Percentiles rank a stretch among this genome's conserved stretches.
Evolutionary conservation across 2,113 vertebrate species (phyloP).

Genomic region (Capreolus pygargus): DNA sequence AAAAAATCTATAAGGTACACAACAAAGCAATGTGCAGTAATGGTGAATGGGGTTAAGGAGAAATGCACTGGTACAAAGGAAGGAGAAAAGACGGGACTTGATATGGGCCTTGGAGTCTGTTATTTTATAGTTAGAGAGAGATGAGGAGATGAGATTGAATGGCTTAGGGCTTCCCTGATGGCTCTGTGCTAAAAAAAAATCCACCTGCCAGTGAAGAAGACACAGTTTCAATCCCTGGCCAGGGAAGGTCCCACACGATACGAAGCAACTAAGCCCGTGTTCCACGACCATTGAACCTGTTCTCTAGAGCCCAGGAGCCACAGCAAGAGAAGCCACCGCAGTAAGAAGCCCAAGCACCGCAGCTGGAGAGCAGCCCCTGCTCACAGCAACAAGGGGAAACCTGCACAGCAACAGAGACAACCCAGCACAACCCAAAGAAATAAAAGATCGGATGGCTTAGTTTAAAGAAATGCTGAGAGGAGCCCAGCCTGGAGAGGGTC

Average conservation of each 20-base stretch:
- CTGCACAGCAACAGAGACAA: background rate
- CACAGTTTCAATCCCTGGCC: background rate
- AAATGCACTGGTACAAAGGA: background rate
- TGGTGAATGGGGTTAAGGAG: background rate
- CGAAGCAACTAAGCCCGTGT: background rate
- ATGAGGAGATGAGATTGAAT: background rate
- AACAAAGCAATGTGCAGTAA: background rate
- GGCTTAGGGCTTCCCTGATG: background rate
- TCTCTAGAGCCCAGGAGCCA: background rate
- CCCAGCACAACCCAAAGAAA: background rate
- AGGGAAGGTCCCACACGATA: background rate
- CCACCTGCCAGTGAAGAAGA: background rate
- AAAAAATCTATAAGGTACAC: background rate
- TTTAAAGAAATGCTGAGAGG: background rate
- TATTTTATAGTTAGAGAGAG: background rate
- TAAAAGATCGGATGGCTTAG: background rate
- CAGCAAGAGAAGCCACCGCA: background rate
- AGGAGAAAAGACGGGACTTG: background rate
- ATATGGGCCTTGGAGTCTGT: background rate
- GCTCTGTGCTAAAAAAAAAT: background rate
- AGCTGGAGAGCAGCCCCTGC: background rate
- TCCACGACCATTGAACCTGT: background rate
- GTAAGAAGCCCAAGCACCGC: background rate
- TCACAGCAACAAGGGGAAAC: background rate
- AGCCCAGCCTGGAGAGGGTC: background rate